phyloP scores from a whole-genome alignment of 1,140 invertebrate species.

The Dinothrombium tinctorium region DNA sequence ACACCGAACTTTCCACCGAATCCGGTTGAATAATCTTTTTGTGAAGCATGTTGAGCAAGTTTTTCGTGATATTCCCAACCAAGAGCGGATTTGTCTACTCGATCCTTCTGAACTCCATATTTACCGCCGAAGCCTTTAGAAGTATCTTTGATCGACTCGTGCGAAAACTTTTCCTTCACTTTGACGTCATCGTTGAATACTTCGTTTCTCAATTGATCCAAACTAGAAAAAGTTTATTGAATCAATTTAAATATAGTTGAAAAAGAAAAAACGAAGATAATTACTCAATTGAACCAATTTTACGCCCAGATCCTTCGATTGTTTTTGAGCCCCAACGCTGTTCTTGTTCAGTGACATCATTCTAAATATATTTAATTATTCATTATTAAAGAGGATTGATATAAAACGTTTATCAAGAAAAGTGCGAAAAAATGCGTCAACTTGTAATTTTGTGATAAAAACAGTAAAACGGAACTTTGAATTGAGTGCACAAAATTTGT shows the following conservation, averaged over 20 bases:
- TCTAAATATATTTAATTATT: too few relatives aligned
- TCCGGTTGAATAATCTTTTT: constrained; percentile 27
- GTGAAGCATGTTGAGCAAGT: constrained; percentile 26
- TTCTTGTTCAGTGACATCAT: constrained; percentile 69
- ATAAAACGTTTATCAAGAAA: too few relatives aligned
- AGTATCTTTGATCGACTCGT: constrained; percentile 37
- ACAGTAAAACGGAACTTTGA: too few relatives aligned
- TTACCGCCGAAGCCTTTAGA: constrained; percentile 67
- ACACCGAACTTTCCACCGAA: constrained; percentile 84
- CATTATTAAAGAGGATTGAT: too few relatives aligned
- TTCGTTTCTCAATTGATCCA: constrained; percentile 4
- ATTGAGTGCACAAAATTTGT: too few relatives aligned
- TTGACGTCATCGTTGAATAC: constrained; percentile 6
- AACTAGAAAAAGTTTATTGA: constrained; percentile 1
- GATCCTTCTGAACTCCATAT: constrained; percentile 51
- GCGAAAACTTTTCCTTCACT: constrained; percentile 9
- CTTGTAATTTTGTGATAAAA: too few relatives aligned
- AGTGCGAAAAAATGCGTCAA: too few relatives aligned
- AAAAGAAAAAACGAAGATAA: too few relatives aligned
- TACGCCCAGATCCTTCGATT: constrained; percentile 46
- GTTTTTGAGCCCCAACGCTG: constrained; percentile 72
- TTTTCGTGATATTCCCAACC: constrained; percentile 28
- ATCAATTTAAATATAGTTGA: background rate
- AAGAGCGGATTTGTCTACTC: constrained; percentile 40
- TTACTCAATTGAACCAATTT: constrained; percentile 42